phyloP scores from a whole-genome alignment of 35 echinoderm and acorn worm genomes.

The Ophiothrix spiculata region DNA sequence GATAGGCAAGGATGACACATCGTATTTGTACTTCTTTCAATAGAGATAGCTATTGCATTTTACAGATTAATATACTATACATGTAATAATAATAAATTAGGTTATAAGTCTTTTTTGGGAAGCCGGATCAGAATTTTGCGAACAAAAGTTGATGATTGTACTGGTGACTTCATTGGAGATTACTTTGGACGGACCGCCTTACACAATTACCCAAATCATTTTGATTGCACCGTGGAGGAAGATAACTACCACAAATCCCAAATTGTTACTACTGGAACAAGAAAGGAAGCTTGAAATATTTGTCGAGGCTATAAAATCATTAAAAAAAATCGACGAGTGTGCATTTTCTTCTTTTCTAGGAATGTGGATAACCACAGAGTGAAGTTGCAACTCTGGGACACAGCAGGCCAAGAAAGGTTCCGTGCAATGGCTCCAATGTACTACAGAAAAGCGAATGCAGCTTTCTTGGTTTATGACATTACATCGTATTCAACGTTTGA shows the following conservation, averaged over 20 bases:
- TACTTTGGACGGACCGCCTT: too few relatives aligned
- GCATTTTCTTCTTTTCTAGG: slow-evolving; percentile 47
- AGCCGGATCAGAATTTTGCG: too few relatives aligned
- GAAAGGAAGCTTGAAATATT: neutral
- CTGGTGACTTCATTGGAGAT: too few relatives aligned
- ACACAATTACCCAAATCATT: neutral
- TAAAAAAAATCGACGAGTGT: too few relatives aligned
- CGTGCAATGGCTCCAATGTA: slow-evolving; percentile 98
- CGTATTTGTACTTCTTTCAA: too few relatives aligned
- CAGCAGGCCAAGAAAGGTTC: slow-evolving; percentile 95
- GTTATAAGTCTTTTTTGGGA: too few relatives aligned
- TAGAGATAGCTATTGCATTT: too few relatives aligned
- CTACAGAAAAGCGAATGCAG: slow-evolving; percentile 95
- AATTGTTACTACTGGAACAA: neutral
- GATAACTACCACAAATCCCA: neutral
- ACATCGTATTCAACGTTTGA: slow-evolving; percentile 74
- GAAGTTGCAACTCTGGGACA: slow-evolving; percentile 93
- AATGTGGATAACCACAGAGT: slow-evolving; percentile 90
- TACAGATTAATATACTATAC: too few relatives aligned
- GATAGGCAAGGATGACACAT: too few relatives aligned
- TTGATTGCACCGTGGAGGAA: neutral
- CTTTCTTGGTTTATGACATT: slow-evolving; percentile 94
- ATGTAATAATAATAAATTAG: too few relatives aligned
- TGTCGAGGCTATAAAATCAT: too few relatives aligned
- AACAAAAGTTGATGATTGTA: too few relatives aligned